Conservation (phyloP, 2,113 vertebrate genomes). For the Tympanuchus pallidicinctus region DNA sequence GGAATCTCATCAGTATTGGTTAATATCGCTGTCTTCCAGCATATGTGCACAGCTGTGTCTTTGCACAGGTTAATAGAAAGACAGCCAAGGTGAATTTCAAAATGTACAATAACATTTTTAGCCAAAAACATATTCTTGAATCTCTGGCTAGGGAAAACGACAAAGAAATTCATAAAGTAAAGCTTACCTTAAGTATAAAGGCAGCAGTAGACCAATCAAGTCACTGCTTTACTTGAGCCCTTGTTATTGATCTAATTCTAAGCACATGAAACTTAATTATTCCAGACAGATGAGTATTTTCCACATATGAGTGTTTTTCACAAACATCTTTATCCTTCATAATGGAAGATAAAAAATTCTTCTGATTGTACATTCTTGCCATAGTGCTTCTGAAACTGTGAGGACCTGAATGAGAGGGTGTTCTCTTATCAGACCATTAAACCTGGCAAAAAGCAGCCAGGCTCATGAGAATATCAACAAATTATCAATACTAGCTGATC, state of each 20-base stretch:
- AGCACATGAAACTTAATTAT: not conserved
- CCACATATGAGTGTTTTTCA: not conserved
- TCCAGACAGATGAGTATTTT: not conserved
- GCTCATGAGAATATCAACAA: slow-evolving; percentile 4
- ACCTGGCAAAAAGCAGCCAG: not conserved
- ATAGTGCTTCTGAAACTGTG: not conserved
- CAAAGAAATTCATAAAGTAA: not conserved
- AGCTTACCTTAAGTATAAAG: not conserved
- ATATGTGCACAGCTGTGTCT: not conserved
- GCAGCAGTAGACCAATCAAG: not conserved
- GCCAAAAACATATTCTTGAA: not conserved
- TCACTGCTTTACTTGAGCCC: not conserved
- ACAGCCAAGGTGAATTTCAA: not conserved
- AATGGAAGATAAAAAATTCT: not conserved
- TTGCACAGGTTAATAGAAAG: not conserved
- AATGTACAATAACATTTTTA: not conserved
- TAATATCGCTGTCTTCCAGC: not conserved
- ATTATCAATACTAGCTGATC: not conserved
- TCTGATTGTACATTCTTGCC: not conserved
- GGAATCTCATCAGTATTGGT: not conserved
- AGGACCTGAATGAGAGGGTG: not conserved
- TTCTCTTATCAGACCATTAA: not conserved
- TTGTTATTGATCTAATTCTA: slow-evolving; percentile 5
- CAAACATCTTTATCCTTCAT: not conserved
- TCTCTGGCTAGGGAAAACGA: not conserved